phyloP scores from a whole-genome alignment of 2,797 vertebrate species.

The Platalea minor region DNA sequence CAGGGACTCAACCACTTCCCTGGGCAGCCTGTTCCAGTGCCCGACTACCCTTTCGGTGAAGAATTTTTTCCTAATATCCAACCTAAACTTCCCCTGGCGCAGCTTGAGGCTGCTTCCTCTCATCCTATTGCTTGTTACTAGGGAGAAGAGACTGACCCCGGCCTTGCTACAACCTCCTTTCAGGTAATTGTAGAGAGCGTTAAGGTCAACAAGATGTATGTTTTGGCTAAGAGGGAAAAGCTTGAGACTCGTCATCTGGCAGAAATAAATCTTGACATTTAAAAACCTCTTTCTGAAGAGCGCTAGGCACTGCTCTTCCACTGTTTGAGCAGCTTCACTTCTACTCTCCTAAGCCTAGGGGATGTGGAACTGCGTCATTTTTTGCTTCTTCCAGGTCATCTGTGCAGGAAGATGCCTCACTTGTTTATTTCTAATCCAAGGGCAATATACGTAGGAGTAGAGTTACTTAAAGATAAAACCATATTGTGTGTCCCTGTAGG shows the following conservation, averaged over 20 bases:
- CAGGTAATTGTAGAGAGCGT: no score
- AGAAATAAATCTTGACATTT: background rate
- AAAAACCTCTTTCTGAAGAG: background rate
- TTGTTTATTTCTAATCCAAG: background rate
- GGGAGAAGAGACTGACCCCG: no score
- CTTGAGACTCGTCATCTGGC: background rate
- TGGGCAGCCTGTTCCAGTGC: no score
- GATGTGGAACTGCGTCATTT: background rate
- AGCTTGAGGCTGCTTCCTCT: no score
- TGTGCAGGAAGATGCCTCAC: background rate
- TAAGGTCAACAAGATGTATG: background rate
- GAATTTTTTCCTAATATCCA: no score
- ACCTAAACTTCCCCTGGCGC: no score
- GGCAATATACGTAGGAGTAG: accelerated
- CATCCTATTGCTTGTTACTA: no score
- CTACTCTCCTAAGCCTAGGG: background rate
- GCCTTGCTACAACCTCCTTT: no score
- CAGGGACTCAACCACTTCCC: no score
- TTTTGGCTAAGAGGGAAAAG: background rate
- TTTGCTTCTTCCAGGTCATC: background rate
- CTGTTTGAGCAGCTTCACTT: background rate
- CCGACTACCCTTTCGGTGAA: no score
- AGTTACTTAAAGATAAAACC: background rate
- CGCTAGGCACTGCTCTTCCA: accelerated
- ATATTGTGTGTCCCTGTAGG: accelerated